Evolutionary conservation across 1,140 invertebrate genomes (phyloP).

Genomic region (Lepidotrigona ventralis): DNA sequence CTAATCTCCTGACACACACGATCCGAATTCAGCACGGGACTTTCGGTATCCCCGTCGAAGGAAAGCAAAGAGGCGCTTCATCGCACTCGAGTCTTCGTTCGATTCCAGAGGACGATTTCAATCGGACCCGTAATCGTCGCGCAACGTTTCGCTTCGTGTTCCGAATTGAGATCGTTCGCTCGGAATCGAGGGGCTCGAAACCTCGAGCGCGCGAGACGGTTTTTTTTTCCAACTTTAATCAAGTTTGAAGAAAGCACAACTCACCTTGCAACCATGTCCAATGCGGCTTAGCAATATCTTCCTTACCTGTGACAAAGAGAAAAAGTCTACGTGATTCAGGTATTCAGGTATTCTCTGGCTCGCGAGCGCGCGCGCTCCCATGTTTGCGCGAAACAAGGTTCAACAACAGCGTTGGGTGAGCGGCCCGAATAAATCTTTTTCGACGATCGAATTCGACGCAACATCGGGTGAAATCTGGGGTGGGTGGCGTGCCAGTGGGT

Average conservation of each 20-base stretch:
- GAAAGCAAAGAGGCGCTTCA: background rate
- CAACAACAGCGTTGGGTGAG: background rate
- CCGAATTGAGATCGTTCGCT: background rate
- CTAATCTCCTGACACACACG: slow-evolving; percentile 14
- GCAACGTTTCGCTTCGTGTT: rapidly evolving
- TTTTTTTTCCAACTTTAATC: slow-evolving; percentile 19
- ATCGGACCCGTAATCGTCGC: background rate
- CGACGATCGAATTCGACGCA: background rate
- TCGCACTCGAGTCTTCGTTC: slow-evolving; percentile 14
- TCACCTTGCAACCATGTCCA: slow-evolving; percentile 80
- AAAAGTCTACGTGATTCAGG: slow-evolving; percentile 26
- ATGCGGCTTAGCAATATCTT: slow-evolving; percentile 79
- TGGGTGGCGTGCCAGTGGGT: no score
- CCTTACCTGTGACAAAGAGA: slow-evolving; percentile 77
- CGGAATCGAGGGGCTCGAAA: background rate
- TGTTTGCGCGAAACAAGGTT: no score
- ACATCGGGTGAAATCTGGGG: background rate
- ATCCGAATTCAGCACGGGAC: slow-evolving; percentile 25
- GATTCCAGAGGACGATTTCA: background rate
- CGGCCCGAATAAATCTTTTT: slow-evolving; percentile 20
- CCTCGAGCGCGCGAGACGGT: background rate
- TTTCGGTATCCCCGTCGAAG: background rate
- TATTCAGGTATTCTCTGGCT: slow-evolving; percentile 9
- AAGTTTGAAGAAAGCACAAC: slow-evolving; percentile 58
- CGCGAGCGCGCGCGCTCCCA: background rate